A percentile compares a stretch with the other conserved stretches of the same genome.
Conservation (phyloP, 2,888 invertebrate genomes). For the Ophion obscuratus region DNA sequence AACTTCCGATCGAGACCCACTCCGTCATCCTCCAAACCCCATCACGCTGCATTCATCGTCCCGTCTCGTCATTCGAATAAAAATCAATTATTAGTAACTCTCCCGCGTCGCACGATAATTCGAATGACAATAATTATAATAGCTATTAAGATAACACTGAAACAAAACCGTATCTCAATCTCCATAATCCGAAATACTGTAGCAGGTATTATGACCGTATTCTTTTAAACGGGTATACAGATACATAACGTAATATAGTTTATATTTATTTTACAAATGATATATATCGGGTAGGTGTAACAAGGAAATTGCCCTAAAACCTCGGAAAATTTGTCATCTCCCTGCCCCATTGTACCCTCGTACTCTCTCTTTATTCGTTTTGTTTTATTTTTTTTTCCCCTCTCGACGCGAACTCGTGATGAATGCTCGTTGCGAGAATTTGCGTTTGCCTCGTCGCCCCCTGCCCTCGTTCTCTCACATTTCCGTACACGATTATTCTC, state of each 20-base stretch:
- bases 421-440: conserved; percentile 36
- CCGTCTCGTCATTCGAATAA: conserved; percentile 6
- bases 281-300: conserved; percentile 68
- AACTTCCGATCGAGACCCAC: not conserved
- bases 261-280: conserved; percentile 67
- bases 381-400: conserved; percentile 35
- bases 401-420: conserved; percentile 45
- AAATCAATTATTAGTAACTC: conserved; percentile 53
- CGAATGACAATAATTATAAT: conserved; percentile 60
- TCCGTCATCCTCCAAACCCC: too few species aligned
- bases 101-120: conserved; percentile 38
- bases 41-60: too few species aligned
- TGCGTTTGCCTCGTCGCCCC: conserved; percentile 33
- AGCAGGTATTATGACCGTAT: conserved; percentile 82
- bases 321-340: conserved; percentile 3
- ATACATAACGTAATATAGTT: conserved; percentile 60
- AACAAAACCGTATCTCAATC: conserved; percentile 58
- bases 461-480: not conserved
- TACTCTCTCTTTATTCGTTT: not conserved
- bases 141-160: not conserved
- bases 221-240: conserved; percentile 74
- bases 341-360: not conserved
- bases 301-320: conserved; percentile 45
- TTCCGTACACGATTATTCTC: conserved; percentile 15
- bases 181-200: conserved; percentile 83